phyloP scores from a whole-genome alignment of 2,113 vertebrate genomes.

The Petrocephalus zakoni region DNA sequence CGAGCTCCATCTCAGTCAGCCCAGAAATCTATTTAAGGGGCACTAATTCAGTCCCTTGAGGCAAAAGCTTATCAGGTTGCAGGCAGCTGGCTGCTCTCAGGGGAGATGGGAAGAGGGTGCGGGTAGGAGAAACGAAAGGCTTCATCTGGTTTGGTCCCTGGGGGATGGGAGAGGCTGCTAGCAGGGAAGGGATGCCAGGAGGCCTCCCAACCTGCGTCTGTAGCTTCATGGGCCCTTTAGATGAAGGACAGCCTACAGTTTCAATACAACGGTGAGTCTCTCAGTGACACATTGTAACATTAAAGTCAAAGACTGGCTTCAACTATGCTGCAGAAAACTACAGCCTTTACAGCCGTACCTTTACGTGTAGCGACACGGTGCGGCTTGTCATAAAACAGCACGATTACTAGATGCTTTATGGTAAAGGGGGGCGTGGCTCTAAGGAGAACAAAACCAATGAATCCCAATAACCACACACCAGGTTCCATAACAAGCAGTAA shows the following conservation, averaged over 20 bases:
- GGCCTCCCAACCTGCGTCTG: background rate
- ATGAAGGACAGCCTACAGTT: background rate
- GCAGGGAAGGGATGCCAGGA: background rate
- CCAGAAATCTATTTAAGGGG: background rate
- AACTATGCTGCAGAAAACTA: background rate
- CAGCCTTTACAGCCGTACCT: background rate
- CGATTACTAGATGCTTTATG: background rate
- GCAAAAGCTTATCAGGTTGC: background rate
- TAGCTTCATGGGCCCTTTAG: too few species aligned
- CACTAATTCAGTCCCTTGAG: background rate
- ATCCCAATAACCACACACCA: background rate
- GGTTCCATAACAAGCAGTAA: background rate
- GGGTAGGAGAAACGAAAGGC: background rate
- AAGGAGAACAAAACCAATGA: background rate
- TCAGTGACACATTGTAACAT: background rate
- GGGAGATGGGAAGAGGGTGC: background rate
- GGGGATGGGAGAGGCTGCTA: background rate
- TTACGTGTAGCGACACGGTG: background rate
- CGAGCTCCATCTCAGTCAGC: background rate
- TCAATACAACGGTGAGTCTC: background rate
- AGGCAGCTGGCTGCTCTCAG: constrained; percentile 14
- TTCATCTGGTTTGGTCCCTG: background rate
- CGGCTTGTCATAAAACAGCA: background rate
- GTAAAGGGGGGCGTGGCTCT: background rate
- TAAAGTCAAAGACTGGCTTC: background rate